Evolutionary conservation across 2,797 vertebrate genomes (phyloP), one percentile per base, ranked within the genome.

Genomic region (Anisognathus igniventris): DNA sequence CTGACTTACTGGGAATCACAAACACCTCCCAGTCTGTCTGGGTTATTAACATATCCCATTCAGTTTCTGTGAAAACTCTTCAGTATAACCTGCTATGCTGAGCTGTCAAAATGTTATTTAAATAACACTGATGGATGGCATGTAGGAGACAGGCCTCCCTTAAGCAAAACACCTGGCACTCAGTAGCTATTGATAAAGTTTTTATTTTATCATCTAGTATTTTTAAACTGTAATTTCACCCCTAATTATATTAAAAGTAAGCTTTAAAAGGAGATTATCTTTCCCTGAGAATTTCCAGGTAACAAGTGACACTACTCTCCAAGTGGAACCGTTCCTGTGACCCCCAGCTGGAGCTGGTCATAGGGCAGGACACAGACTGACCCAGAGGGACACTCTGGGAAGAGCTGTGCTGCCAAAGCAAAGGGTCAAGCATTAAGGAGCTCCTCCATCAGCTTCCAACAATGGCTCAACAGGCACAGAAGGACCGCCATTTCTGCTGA

Each of bases 241-340:
- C 12, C 7, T 77, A 50, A 60, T 6, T 64, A 8, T 56, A 73
- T 47, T 15, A 21, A 37, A 80, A 37, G 12, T 8, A 60, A 79
- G 17, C 31, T 72, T 60, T 45, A 14, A 45, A 54, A 45, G 53
- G 47, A 35, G 6, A 9, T 35, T 25, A 4, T 28, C 8, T 42
- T 70, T 65, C 10, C 42, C 42, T 0, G 3, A 19, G 39, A 30
- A 30, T 40, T 51, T 37, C 50, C 25, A 50, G 15, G 23, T 48
- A 22, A 51, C 6, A 39, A 2, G 31, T 25, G 50, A 7, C 23
- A 3, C 7, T 14, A 33, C 6, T 60, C 31, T 47, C 68, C 21
- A 1, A 0, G 0, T 3, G 18, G 72, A 68, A 25, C 19, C 3
- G 8, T 10, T 57, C 24, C 58, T 3, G 4, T 39, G 62, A 53